phyloP scores from a whole-genome alignment of 2,113 vertebrate genomes.

The Archilochus colubris region DNA sequence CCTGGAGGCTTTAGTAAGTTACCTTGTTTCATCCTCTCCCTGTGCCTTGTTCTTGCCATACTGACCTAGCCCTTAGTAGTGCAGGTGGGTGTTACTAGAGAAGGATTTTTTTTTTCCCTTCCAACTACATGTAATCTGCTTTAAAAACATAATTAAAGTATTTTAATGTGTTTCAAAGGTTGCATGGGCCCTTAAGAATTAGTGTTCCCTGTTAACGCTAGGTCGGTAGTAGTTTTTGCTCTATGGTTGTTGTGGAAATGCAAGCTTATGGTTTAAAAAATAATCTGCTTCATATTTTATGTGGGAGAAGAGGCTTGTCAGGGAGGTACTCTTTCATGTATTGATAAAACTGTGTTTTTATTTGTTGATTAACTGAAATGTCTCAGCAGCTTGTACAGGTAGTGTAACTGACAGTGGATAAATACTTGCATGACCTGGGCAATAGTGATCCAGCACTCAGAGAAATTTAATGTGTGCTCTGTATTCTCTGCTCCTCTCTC shows the following conservation, averaged over 20 bases:
- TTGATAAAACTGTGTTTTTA: neutral
- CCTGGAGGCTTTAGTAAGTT: neutral
- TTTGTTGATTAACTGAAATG: neutral
- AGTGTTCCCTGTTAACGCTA: neutral
- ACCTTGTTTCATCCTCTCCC: neutral
- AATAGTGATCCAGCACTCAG: rapidly evolving
- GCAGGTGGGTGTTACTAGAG: neutral
- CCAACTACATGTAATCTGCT: neutral
- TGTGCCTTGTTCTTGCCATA: neutral
- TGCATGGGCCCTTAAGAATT: neutral
- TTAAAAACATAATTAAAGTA: neutral
- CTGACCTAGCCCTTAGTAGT: neutral
- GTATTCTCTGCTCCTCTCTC: conserved; percentile 62
- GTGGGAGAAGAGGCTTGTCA: neutral
- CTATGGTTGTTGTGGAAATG: neutral
- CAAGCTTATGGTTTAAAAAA: neutral
- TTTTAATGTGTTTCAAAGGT: neutral
- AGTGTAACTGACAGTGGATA: neutral
- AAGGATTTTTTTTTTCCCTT: neutral
- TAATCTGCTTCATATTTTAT: neutral
- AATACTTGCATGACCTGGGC: neutral
- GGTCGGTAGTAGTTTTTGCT: neutral
- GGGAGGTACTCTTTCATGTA: neutral
- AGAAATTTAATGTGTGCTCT: conserved; percentile 53
- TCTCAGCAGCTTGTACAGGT: neutral